phyloP scores from a whole-genome alignment of 2,888 invertebrate genomes.

The Aromia moschata region DNA sequence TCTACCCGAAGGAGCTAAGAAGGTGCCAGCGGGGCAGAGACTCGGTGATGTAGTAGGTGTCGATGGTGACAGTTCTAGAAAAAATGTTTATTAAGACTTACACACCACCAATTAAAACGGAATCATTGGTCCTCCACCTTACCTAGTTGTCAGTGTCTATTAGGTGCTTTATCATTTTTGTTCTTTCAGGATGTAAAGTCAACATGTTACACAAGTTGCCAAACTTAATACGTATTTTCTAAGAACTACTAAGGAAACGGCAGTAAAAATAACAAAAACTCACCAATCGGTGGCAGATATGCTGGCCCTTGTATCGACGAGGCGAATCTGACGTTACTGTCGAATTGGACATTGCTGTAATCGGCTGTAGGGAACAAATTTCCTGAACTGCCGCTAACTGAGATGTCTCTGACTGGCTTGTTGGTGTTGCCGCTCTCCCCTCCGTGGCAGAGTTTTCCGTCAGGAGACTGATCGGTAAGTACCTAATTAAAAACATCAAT shows the following conservation, averaged over 20 bases:
- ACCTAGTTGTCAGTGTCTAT: too few species aligned
- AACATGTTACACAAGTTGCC: too few species aligned
- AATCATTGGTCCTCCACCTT: too few species aligned
- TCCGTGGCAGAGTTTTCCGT: conserved; percentile 47
- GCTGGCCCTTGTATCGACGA: conserved; percentile 58
- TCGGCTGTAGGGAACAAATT: conserved; percentile 56
- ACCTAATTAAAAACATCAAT: too few species aligned
- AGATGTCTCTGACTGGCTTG: conserved; percentile 56
- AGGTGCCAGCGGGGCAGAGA: conserved; percentile 24
- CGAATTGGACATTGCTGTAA: conserved; percentile 54
- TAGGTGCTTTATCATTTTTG: too few species aligned
- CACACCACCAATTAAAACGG: too few species aligned
- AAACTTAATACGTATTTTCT: too few species aligned
- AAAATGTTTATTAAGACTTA: too few species aligned
- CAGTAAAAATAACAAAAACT: conserved; percentile 8
- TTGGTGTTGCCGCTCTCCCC: conserved; percentile 57
- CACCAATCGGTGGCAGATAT: conserved; percentile 58
- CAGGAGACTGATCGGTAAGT: conserved; percentile 34
- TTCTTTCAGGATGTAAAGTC: too few species aligned
- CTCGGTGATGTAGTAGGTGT: neutral
- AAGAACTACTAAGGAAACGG: too few species aligned
- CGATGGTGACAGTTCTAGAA: too few species aligned
- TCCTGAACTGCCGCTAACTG: conserved; percentile 41
- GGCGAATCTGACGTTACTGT: conserved; percentile 54
- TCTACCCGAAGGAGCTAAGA: conserved; percentile 25